These are phyloP conservation scores for Columba livia DNA, from an alignment of 2,113 vertebrate species.

Conservation along the genomic window DNA sequence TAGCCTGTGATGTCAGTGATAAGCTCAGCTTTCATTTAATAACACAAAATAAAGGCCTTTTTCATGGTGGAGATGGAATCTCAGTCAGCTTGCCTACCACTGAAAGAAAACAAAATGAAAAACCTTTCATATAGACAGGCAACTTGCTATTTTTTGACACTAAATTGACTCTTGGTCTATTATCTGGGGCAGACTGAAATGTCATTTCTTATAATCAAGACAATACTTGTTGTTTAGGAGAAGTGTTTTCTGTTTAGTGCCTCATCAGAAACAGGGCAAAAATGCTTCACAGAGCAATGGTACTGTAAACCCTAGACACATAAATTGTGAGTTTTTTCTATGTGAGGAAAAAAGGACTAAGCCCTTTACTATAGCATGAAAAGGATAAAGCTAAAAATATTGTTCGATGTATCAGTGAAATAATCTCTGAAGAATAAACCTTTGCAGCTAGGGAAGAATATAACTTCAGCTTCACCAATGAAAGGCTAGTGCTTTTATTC, in stretches of 20 bases:
- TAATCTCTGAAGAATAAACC: background rate
- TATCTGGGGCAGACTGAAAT: background rate
- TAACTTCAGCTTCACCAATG: background rate
- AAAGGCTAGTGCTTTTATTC: conserved; percentile 25
- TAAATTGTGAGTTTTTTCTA: background rate
- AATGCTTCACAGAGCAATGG: background rate
- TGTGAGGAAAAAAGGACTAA: background rate
- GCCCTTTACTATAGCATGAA: background rate
- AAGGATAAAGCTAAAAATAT: background rate
- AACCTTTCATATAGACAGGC: background rate
- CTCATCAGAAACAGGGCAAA: background rate
- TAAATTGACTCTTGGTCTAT: conserved; percentile 5
- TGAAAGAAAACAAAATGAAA: conserved; percentile 28
- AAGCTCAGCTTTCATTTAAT: conserved; percentile 63
- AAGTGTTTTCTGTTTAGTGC: background rate
- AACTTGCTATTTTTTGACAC: conserved; percentile 1
- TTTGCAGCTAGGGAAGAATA: background rate
- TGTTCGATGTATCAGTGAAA: background rate
- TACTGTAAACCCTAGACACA: background rate
- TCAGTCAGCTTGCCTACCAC: background rate
- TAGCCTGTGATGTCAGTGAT: conserved; percentile 32
- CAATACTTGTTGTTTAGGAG: background rate
- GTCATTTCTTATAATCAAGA: background rate
- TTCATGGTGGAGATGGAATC: conserved; percentile 30
- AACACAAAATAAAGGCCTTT: conserved; percentile 52